Evolutionary conservation across 2,888 invertebrate species (phyloP), one percentile per base, ranked within the genome.

Genomic region (Amiota mariae): DNA sequence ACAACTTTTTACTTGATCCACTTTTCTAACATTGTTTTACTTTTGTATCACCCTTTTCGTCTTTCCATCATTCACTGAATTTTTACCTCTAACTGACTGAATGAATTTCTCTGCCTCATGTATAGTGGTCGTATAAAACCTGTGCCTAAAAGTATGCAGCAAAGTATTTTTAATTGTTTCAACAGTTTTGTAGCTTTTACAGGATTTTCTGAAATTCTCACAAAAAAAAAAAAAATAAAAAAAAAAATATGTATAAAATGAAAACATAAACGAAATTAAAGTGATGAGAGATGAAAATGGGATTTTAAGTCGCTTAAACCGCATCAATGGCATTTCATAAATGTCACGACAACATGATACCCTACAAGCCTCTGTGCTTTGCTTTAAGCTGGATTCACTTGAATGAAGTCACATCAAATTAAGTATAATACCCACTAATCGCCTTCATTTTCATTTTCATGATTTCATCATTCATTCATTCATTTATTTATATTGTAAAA

Each of bases 361-460:
- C 20, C 11, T 46, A 36, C 6, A 63, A 63, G 24, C 63, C 63
- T 8, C 36, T 36, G 36, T 36, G 36, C 36, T 36, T 36, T 36
- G 36, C 6, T 36, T 36, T 36, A 36, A 36, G 6, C 36, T 6
- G 36, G 8, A 36, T 63, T 36, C 63, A 36, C 63, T 63, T 63
- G 36, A 36, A 36, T 36, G 6, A 63, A 36, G 63, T 46, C 63
- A 63, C 12, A 63, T 63, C 24, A 63, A 63, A 36, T 20, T 54
- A 54, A 13, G 59, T 18, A 63, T 63, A 63, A 63, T 63, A 13
- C 63, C 11, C 63, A 36, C 63, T 63, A 63, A 63, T 63, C 63
- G 63, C 46, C 63, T 36, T 63, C 63, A 63, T 18, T 63, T 63
- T 63, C 63, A 46, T 63, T n/a, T n/a, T n/a, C n/a, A n/a, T n/a